These are phyloP conservation scores for Palythoa caribaeorum DNA, from an alignment of 92 coral and sea anemone genomes.

Conservation along the genomic window DNA sequence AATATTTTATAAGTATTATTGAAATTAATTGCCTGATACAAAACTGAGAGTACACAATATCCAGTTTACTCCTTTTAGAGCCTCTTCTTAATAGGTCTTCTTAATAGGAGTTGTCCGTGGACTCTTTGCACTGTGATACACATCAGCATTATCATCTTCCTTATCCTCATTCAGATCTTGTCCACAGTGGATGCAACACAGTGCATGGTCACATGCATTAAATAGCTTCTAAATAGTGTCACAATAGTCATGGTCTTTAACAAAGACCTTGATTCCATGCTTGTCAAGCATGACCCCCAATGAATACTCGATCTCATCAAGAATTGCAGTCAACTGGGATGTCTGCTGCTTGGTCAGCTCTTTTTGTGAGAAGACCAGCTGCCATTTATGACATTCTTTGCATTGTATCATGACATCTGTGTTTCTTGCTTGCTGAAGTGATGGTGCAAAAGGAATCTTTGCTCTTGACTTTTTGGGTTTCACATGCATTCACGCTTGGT, in stretches of 20 bases:
- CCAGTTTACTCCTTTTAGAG: not conserved
- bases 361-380: conserved; percentile 55
- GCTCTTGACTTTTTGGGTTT: conserved; percentile 46
- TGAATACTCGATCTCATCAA: conserved; percentile 49
- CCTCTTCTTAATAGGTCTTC: not conserved
- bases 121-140: conserved; percentile 24
- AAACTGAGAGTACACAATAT: conserved; percentile 8
- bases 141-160: conserved; percentile 13
- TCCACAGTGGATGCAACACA: conserved; percentile 15
- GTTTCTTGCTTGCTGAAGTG: conserved; percentile 50
- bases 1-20: not conserved
- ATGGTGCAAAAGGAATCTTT: conserved; percentile 44
- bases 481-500: conserved; percentile 47
- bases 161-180: conserved; percentile 20
- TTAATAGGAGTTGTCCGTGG: not conserved
- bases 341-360: conserved; percentile 54
- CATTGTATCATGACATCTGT: conserved; percentile 53
- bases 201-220: conserved; percentile 5
- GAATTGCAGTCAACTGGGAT: conserved; percentile 40
- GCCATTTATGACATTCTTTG: conserved; percentile 57
- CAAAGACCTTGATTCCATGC: conserved; percentile 19
- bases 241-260: conserved; percentile 32
- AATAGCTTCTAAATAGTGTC: conserved; percentile 3
- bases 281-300: conserved; percentile 27
- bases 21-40: not conserved